Evolutionary conservation across 2,888 invertebrate species (phyloP).

Genomic region (Zygaena filipendulae): DNA sequence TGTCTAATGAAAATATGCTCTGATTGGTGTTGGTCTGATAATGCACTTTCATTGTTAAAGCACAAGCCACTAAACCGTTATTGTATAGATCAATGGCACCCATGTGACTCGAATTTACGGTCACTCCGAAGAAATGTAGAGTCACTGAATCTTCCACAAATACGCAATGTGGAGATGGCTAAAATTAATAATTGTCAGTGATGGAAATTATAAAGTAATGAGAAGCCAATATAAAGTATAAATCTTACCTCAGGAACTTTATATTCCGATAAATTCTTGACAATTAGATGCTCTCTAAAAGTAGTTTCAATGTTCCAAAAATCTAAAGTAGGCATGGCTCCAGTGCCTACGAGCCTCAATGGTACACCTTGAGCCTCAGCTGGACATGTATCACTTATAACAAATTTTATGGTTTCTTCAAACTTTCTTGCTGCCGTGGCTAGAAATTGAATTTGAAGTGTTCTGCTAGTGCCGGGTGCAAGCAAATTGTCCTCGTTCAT

Average conservation of each 20-base stretch:
- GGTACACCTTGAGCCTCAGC: conserved; percentile 58
- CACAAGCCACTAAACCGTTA: conserved; percentile 51
- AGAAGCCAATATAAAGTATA: conserved; percentile 1
- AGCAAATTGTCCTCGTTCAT: conserved; percentile 53
- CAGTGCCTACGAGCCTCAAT: conserved; percentile 58
- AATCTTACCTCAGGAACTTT: conserved; percentile 47
- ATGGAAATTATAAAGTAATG: conserved; percentile 2
- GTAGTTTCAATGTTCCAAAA: conserved; percentile 67
- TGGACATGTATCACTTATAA: conserved; percentile 57
- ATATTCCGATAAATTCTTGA: conserved; percentile 61
- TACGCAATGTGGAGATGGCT: conserved; percentile 54
- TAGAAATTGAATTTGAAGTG: conserved; percentile 45
- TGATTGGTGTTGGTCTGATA: conserved; percentile 40
- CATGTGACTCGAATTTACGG: conserved; percentile 36
- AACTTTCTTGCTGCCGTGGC: conserved; percentile 40
- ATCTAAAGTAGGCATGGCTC: conserved; percentile 67
- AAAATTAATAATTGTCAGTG: conserved; percentile 21
- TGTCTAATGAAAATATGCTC: conserved; percentile 48
- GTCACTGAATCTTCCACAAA: conserved; percentile 54
- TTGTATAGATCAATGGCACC: conserved; percentile 50
- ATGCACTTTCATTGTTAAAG: conserved; percentile 40
- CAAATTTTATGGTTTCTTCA: conserved; percentile 49
- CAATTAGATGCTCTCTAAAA: conserved; percentile 69
- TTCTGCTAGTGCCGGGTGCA: conserved; percentile 51
- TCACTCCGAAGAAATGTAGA: conserved; percentile 49